These are phyloP conservation scores for Lithophane socia DNA, from an alignment of 2,888 invertebrate genomes.

Conservation along the genomic window DNA sequence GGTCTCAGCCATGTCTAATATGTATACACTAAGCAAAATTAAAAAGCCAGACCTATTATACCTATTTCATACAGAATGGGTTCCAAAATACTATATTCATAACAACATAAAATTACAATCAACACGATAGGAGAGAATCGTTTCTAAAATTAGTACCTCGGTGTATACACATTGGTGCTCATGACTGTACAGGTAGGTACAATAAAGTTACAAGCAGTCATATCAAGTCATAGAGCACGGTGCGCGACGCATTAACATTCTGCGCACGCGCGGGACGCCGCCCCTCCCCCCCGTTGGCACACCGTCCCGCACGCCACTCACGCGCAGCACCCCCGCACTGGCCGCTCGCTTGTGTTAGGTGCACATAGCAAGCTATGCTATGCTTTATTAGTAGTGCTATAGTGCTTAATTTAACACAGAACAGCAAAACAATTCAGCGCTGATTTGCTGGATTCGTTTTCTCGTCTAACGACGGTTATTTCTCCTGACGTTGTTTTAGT, in stretches of 20 bases:
- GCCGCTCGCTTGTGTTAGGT: not conserved
- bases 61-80: not conserved
- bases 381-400: not conserved
- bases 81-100: not conserved
- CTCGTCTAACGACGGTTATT: too few species aligned
- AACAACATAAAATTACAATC: not conserved
- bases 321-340: slow-evolving; percentile 38
- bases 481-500: too few species aligned
- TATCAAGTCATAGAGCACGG: slow-evolving; percentile 69
- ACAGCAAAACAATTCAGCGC: too few species aligned
- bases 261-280: slow-evolving; percentile 74
- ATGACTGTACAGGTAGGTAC: slow-evolving; percentile 25
- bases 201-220: slow-evolving; percentile 60
- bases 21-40: too few species aligned
- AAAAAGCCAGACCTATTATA: not conserved
- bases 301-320: slow-evolving; percentile 29
- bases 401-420: not conserved
- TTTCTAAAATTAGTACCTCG: not conserved
- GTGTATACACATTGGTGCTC: not conserved
- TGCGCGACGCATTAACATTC: slow-evolving; percentile 76
- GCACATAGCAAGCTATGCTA: slow-evolving; percentile 19
- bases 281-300: slow-evolving; percentile 45
- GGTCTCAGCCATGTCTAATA: too few species aligned
- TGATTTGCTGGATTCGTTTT: too few species aligned
- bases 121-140: not conserved